Conservation (phyloP, 2,888 invertebrate species). For the Caenorhabditis doughertyi region DNA sequence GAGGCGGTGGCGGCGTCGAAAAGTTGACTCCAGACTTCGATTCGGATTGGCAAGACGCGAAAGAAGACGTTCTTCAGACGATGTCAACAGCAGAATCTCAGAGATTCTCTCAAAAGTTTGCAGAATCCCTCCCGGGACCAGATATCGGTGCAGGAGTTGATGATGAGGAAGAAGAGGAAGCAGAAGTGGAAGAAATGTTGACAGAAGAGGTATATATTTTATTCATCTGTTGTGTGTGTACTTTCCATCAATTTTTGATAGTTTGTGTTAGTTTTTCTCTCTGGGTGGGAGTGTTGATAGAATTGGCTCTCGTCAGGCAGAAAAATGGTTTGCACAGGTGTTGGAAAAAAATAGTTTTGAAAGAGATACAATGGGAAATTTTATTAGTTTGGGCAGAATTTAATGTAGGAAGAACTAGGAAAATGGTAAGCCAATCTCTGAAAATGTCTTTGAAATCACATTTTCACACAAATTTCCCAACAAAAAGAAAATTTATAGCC, state of each 20-base stretch:
- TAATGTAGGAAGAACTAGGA: too few species aligned
- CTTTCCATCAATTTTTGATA: conserved; percentile 50
- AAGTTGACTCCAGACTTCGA: conserved; percentile 38
- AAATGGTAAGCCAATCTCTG: too few species aligned
- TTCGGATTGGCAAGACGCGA: conserved; percentile 49
- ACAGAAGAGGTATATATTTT: conserved; percentile 32
- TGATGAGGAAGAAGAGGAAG: conserved; percentile 52
- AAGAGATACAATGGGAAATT: too few species aligned
- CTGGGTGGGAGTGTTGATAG: not conserved
- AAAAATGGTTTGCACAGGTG: conserved; percentile 1
- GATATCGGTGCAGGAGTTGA: conserved; percentile 67
- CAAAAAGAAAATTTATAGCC: too few species aligned
- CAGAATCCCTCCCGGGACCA: conserved; percentile 71
- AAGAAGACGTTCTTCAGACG: conserved; percentile 42
- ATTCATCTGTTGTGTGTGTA: conserved; percentile 19
- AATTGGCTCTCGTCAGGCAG: not conserved
- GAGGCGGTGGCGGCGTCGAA: too few species aligned
- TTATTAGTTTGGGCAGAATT: too few species aligned
- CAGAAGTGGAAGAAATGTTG: conserved; percentile 4
- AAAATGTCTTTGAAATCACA: too few species aligned
- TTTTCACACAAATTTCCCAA: too few species aligned
- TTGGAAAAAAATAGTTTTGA: not conserved
- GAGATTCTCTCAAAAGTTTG: not conserved
- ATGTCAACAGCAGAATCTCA: not conserved
- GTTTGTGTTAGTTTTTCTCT: not conserved